Evolutionary conservation across 2,797 vertebrate species (phyloP).

Genomic region (Rousettus madagascariensis): DNA sequence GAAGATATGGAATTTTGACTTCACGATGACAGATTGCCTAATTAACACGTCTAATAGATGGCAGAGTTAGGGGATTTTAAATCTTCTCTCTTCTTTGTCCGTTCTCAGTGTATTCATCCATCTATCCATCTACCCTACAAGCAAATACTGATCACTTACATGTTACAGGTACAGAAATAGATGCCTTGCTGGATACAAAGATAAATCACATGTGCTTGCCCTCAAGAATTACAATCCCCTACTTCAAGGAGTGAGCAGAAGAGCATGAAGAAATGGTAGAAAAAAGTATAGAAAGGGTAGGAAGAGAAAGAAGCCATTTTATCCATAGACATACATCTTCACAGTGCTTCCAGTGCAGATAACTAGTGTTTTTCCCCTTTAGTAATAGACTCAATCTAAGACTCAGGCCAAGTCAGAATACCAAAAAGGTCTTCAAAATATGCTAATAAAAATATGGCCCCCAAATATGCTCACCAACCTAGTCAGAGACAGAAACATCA

Average conservation of each 20-base stretch:
- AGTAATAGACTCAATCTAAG: background rate
- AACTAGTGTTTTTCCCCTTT: background rate
- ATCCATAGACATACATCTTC: background rate
- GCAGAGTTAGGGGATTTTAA: background rate
- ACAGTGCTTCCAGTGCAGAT: background rate
- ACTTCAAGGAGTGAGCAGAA: background rate
- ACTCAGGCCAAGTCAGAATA: background rate
- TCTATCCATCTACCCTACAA: background rate
- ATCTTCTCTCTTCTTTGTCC: background rate
- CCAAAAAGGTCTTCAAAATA: background rate
- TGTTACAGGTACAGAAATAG: background rate
- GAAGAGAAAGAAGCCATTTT: background rate
- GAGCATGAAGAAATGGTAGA: background rate
- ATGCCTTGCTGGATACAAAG: background rate
- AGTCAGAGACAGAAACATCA: background rate
- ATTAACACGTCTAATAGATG: background rate
- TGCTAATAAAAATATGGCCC: background rate
- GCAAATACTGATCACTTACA: background rate
- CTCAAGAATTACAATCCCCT: background rate
- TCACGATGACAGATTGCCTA: background rate
- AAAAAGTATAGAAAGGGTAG: background rate
- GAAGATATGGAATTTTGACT: background rate
- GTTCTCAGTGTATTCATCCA: background rate
- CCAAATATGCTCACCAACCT: background rate
- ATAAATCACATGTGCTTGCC: background rate